phyloP scores from a whole-genome alignment of 1,140 invertebrate genomes.

The Formica exsecta region DNA sequence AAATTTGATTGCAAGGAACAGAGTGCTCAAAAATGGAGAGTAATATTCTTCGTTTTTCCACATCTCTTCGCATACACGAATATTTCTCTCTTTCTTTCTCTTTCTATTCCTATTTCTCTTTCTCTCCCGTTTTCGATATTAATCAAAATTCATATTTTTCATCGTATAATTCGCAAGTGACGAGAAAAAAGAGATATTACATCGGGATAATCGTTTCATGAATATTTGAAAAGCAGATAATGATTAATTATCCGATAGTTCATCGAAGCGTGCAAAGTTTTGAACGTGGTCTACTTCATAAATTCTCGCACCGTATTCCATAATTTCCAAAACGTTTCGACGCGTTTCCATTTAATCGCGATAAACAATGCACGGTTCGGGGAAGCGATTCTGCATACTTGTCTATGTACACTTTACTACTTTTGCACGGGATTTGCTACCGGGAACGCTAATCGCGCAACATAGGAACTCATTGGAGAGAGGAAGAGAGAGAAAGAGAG shows the following conservation, averaged over 20 bases:
- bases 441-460: background rate
- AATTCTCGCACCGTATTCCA: constrained; percentile 22
- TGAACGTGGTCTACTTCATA: constrained; percentile 21
- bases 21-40: background rate
- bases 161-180: background rate
- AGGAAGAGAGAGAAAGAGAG: background rate
- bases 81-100: background rate
- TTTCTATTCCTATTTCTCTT: background rate
- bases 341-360: constrained; percentile 47
- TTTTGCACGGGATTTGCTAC: background rate
- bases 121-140: background rate
- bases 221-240: constrained; percentile 40
- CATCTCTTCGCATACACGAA: background rate
- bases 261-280: constrained; percentile 19
- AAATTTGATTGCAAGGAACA: constrained; percentile 52
- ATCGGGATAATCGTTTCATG: constrained; percentile 21
- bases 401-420: background rate
- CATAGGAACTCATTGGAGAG: background rate
- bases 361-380: constrained; percentile 25
- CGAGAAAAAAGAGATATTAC: background rate
- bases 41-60: constrained; percentile 16
- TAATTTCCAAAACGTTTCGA: constrained; percentile 54
- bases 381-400: background rate
- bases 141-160: constrained; percentile 15
- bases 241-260: constrained; percentile 30